Conservation (phyloP, 2,888 invertebrate species). For the Eupithecia tripunctaria region DNA sequence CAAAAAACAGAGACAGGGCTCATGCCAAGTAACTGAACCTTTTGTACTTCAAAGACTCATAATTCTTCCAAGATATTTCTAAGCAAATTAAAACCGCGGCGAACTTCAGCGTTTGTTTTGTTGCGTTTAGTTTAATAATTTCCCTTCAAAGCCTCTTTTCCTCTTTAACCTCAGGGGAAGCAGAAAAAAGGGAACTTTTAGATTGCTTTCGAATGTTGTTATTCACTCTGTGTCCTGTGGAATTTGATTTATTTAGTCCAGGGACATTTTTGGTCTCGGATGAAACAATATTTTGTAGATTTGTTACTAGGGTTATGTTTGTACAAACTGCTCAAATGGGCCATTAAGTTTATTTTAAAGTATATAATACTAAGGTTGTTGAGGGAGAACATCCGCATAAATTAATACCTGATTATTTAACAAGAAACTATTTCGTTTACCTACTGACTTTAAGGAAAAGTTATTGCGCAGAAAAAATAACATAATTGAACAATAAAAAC, state of each 20-base stretch:
- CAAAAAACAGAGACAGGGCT: background rate
- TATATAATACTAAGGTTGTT: too few species aligned
- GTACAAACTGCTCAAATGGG: background rate
- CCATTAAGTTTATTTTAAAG: background rate
- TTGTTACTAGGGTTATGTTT: background rate
- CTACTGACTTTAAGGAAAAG: background rate
- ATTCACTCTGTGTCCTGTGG: constrained; percentile 49
- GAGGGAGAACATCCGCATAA: too few species aligned
- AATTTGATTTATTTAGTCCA: constrained; percentile 58
- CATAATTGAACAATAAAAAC: background rate
- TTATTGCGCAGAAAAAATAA: background rate
- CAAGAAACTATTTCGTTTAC: too few species aligned
- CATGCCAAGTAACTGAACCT: constrained; percentile 13
- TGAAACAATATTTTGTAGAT: background rate
- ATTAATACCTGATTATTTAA: too few species aligned
- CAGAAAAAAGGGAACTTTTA: constrained; percentile 41
- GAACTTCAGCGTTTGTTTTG: constrained; percentile 34
- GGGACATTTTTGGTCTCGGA: constrained; percentile 41
- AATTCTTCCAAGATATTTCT: constrained; percentile 32
- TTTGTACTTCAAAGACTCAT: constrained; percentile 22
- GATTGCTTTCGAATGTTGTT: constrained; percentile 52
- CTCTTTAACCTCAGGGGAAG: constrained; percentile 44
- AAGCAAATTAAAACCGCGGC: constrained; percentile 40
- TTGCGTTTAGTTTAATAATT: constrained; percentile 51
- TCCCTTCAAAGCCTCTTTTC: constrained; percentile 42